Evolutionary conservation across 2,888 invertebrate genomes (phyloP), one percentile per base, ranked within the genome.

Genomic region (Tipula lateralis): DNA sequence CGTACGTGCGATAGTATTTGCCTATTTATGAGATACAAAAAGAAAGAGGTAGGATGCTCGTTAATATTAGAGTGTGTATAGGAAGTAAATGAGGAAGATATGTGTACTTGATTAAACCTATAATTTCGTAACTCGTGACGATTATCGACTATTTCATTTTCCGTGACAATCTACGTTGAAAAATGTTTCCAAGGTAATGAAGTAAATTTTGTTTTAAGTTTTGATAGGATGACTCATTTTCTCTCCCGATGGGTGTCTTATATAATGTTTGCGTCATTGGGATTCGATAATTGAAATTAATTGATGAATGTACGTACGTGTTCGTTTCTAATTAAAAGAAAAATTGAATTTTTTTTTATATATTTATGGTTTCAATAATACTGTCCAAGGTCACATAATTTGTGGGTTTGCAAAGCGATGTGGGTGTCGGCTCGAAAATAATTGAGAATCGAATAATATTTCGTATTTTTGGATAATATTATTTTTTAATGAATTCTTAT

Each of bases 1-100:
- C 94, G 92, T 85, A 95, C 93, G 88, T 95, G 95, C n/a, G 95
- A 93, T 85, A 94, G 88, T 87, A 94, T 95, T 94, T 95, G 94
- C 90, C 95, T 95, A 91, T 32, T 4, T 32, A 32, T 2, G 91
- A 92, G 86, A 85, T 87, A 85, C 66, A 19, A 12, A 50, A 36
- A 16, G 16, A 83, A 16, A 12, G 16, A 83, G n/a, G 12, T 50
- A 19, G 9, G 66, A 66, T 66, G 66, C 66, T 19, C 24, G 2
- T 16, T 50, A 50, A 50, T 50, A 5, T 16, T 50, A n/a, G 44
- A 5, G 44, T n/a, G 39, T 44, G 39, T n/a, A 13, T 50, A 50
- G 44, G n/a, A 16, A 16, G 6, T 50, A 16, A 50, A 50, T 16
- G 16, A n/a, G n/a, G n/a, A n/a, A n/a, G n/a, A n/a, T n/a, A n/a